A percentile compares a stretch with the other conserved stretches of the same genome.
phyloP scores from a whole-genome alignment of 2,797 vertebrate genomes.

The Epinephelus awoara region DNA sequence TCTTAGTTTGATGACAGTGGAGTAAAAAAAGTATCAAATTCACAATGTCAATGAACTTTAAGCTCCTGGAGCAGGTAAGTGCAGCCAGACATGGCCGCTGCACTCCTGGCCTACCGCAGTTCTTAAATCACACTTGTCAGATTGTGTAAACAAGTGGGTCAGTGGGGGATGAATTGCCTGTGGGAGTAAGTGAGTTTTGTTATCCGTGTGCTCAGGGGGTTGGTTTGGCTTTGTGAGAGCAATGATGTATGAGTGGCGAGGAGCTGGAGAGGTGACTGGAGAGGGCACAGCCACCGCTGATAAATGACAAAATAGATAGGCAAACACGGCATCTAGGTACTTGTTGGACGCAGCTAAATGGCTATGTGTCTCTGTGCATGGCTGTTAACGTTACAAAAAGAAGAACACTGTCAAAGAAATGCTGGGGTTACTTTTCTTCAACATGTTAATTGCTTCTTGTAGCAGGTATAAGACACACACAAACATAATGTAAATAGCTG shows the following conservation, averaged over 20 bases:
- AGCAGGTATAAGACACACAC: background rate
- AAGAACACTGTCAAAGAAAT: background rate
- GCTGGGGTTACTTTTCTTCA: background rate
- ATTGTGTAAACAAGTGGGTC: constrained; percentile 75
- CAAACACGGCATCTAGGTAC: constrained; percentile 11
- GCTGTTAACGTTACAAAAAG: background rate
- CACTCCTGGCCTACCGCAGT: constrained; percentile 58
- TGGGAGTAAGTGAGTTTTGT: constrained; percentile 71
- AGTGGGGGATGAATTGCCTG: constrained; percentile 68
- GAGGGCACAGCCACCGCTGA: constrained; percentile 45
- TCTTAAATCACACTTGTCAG: constrained; percentile 80
- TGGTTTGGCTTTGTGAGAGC: constrained; percentile 58
- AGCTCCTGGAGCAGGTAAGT: constrained; percentile 51
- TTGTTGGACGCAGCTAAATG: constrained; percentile 9
- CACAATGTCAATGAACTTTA: constrained; percentile 58
- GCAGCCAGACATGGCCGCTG: constrained; percentile 52
- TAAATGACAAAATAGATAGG: constrained; percentile 40
- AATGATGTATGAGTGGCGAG: constrained; percentile 66
- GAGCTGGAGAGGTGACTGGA: constrained; percentile 55
- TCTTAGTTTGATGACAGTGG: constrained; percentile 65
- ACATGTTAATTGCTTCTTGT: background rate
- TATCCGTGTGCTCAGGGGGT: constrained; percentile 62
- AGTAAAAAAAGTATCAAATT: constrained; percentile 48
- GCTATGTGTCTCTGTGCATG: background rate
- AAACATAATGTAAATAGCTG: constrained; percentile 11